Evolutionary conservation across 2,888 invertebrate species (phyloP).

Genomic region (Plagodis dolabraria): DNA sequence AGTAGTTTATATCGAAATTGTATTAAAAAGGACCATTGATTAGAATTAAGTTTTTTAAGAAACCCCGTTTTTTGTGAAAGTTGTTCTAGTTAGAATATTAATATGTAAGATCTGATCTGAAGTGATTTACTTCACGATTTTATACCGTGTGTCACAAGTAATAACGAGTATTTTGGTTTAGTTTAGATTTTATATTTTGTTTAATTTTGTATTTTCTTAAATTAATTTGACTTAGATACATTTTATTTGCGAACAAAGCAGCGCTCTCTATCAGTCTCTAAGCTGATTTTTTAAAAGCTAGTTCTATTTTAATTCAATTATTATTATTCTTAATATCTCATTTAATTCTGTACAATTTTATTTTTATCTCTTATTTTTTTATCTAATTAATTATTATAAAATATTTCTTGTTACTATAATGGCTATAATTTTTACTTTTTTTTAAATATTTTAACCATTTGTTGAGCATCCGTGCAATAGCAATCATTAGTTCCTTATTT

Average conservation of each 20-base stretch:
- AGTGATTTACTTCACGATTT: background rate
- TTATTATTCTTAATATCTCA: too few species aligned
- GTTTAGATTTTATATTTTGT: conserved; percentile 3
- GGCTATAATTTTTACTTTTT: too few species aligned
- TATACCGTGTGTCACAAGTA: conserved; percentile 1
- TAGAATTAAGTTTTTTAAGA: conserved; percentile 18
- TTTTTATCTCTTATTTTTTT: too few species aligned
- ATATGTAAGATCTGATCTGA: background rate
- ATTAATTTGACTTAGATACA: conserved; percentile 2
- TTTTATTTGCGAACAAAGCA: too few species aligned
- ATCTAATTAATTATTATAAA: background rate
- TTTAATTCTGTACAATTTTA: background rate
- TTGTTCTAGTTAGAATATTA: background rate
- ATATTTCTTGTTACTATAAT: background rate
- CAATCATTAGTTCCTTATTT: background rate
- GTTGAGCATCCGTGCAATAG: too few species aligned
- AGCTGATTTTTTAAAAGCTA: too few species aligned
- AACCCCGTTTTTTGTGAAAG: background rate
- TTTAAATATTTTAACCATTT: too few species aligned
- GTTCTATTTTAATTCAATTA: background rate
- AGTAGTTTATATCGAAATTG: conserved; percentile 6
- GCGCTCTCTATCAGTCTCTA: too few species aligned
- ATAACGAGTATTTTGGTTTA: background rate
- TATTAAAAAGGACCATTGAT: conserved; percentile 23
- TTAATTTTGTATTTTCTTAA: conserved; percentile 1